phyloP scores from a whole-genome alignment of 2,113 vertebrate species.

The Forbesichthys agassizii region DNA sequence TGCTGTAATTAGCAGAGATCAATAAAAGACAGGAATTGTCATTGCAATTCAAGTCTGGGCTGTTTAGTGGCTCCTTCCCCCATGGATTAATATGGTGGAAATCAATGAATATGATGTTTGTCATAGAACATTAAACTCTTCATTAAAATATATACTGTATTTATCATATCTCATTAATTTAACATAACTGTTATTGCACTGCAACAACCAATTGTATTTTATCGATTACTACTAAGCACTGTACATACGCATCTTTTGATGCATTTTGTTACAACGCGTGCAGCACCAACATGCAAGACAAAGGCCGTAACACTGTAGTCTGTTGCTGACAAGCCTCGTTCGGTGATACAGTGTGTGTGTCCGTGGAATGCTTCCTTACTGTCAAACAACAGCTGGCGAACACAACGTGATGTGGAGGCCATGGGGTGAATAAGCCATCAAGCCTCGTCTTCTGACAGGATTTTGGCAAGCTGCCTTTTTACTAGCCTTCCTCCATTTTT shows the following conservation, averaged over 20 bases:
- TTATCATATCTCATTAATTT: too few relatives aligned
- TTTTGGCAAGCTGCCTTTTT: conserved; percentile 67
- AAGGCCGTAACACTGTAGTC: conserved; percentile 34
- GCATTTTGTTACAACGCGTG: conserved; percentile 37
- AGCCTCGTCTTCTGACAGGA: conserved; percentile 62
- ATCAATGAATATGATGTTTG: conserved; percentile 10
- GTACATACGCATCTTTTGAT: too few relatives aligned
- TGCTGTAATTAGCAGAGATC: conserved; percentile 70
- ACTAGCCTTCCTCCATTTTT: conserved; percentile 44
- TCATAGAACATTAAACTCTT: conserved; percentile 1
- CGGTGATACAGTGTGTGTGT: conserved; percentile 67
- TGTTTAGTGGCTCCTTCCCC: conserved; percentile 2
- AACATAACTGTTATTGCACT: too few relatives aligned
- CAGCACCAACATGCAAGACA: conserved; percentile 43
- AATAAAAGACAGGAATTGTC: conserved; percentile 66
- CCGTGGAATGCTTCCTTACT: conserved; percentile 60
- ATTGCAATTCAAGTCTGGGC: conserved; percentile 16
- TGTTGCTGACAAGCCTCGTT: conserved; percentile 62
- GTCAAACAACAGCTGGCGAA: conserved; percentile 72
- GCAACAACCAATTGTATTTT: too few relatives aligned
- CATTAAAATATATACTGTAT: too few relatives aligned
- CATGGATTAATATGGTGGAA: conserved; percentile 4
- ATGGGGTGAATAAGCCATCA: conserved; percentile 72
- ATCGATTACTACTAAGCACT: too few relatives aligned
- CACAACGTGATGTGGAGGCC: conserved; percentile 68